Base-by-base conservation (phyloP, 2,888 invertebrate genomes). In the Melieria crassipennis region DNA sequence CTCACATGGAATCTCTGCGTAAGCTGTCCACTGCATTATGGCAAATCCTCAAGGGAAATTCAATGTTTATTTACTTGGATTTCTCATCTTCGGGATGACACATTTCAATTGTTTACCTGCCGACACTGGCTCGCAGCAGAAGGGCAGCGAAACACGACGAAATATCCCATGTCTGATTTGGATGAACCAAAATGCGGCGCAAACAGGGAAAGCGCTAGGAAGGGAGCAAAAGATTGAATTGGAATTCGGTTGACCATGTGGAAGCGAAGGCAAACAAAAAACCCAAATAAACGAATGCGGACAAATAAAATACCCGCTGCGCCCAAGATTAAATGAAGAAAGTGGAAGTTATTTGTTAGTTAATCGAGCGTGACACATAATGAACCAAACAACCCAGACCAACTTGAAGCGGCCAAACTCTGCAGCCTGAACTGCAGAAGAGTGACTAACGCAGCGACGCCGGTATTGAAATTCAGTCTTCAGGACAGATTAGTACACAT, bases 31-130 rank as follows among this genome's bases (percentile, higher is more conserved):
- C 30, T 30, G 30, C 30, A 30, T 30, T 30, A 30, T 30, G 30
- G 30, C 30, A 30, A 68, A 68, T 71, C 64, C 71, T 64, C 71
- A 63, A 68, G 71, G 71, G 71, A 68, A 71, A 71, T 71, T 71
- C 58, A 43, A 13, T 68, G 64, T 55, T 68, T 71, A 43, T 68
- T 71, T 71, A 55, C 68, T 52, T 63, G 66, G 58, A 71, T 71
- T 67, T 64, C 60, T 68, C 63, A 67, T 58, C 68, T 71, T 68
- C 52, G 68, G 64, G 62, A 68, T 68, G 68, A 68, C 71, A 71
- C 71, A 68, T 71, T 71, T 68, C 57, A 71, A 71, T 67, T 71
- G 66, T 64, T 71, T 71, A 65, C 58, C 10, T 47, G 50, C 5
- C 48, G 58, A 43, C 13, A 30, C 58, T 58, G 48, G 58, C 43